Evolutionary conservation across 1,140 invertebrate species (phyloP).

Genomic region (Drosophila ananassae): DNA sequence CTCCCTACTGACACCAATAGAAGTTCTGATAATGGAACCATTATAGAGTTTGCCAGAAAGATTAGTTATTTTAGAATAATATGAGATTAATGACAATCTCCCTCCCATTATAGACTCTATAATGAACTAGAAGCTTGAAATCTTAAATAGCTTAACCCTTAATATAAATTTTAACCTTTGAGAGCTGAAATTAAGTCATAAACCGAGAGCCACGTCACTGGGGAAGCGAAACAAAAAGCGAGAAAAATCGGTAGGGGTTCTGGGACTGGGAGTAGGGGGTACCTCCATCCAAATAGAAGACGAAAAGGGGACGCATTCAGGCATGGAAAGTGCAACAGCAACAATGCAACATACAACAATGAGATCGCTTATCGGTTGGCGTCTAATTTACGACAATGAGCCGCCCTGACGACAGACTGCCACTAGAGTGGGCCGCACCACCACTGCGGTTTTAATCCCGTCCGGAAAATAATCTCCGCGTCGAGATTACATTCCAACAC

Average conservation of each 20-base stretch:
- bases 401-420: constrained; percentile 55
- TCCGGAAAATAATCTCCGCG: constrained; percentile 29
- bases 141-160: too few species aligned
- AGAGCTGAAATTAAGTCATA: constrained; percentile 7
- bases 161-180: too few species aligned
- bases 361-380: constrained; percentile 82
- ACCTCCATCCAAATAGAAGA: background rate
- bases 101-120: too few species aligned
- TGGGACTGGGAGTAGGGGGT: background rate
- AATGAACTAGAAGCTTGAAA: too few species aligned
- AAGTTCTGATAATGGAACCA: too few species aligned
- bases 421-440: constrained; percentile 53
- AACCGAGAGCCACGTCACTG: constrained; percentile 29
- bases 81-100: too few species aligned
- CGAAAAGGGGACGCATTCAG: constrained; percentile 28
- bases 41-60: too few species aligned
- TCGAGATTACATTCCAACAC: constrained; percentile 10
- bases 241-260: constrained; percentile 12
- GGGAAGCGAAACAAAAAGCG: constrained; percentile 25
- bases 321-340: constrained; percentile 47
- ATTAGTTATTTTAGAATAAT: too few species aligned
- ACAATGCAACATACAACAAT: constrained; percentile 78
- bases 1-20: too few species aligned
- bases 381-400: constrained; percentile 83
- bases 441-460: constrained; percentile 22